Evolutionary conservation across 30 jellyfish, hydroid and myxozoan genomes (phyloP).

Genomic region (Aurelia coerulea): DNA sequence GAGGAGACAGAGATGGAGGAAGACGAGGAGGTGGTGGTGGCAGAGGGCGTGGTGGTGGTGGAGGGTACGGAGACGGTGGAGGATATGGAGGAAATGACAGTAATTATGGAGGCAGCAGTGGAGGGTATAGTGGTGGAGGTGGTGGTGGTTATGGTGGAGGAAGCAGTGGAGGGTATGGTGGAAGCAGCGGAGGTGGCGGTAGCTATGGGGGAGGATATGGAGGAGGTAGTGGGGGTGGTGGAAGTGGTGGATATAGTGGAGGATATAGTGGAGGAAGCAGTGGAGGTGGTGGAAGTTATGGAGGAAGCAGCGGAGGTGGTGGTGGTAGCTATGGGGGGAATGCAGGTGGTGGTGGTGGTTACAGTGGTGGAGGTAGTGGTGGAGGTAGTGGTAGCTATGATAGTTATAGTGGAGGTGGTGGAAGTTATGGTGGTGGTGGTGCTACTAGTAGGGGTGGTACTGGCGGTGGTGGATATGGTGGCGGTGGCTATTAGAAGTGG

Average conservation of each 20-base stretch:
- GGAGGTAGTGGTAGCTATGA: background rate
- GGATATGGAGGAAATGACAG: conserved; percentile 12
- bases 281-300: background rate
- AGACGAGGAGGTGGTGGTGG: conserved; percentile 55
- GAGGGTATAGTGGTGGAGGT: conserved; percentile 5
- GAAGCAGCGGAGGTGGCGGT: conserved; percentile 35
- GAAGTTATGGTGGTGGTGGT: conserved; percentile 7
- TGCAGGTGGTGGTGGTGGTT: conserved; percentile 23
- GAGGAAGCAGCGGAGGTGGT: conserved; percentile 11
- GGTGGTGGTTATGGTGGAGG: conserved; percentile 33
- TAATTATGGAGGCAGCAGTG: conserved; percentile 1
- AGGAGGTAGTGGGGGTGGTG: conserved; percentile 25
- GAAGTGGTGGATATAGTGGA: conserved; percentile 12
- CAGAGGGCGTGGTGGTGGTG: conserved; percentile 50
- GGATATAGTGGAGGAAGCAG: background rate
- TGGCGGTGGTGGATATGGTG: conserved; percentile 15
- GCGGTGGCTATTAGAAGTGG: background rate
- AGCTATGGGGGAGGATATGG: conserved; percentile 18
- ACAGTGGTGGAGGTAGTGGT: background rate
- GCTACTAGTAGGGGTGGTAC: background rate
- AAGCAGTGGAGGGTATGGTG: conserved; percentile 28
- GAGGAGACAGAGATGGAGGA: conserved; percentile 64
- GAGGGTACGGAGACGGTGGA: background rate
- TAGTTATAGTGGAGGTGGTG: conserved; percentile 23
- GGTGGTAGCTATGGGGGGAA: conserved; percentile 38